Base-by-base conservation (phyloP, 2,888 invertebrate genomes). In the Troides helena region DNA sequence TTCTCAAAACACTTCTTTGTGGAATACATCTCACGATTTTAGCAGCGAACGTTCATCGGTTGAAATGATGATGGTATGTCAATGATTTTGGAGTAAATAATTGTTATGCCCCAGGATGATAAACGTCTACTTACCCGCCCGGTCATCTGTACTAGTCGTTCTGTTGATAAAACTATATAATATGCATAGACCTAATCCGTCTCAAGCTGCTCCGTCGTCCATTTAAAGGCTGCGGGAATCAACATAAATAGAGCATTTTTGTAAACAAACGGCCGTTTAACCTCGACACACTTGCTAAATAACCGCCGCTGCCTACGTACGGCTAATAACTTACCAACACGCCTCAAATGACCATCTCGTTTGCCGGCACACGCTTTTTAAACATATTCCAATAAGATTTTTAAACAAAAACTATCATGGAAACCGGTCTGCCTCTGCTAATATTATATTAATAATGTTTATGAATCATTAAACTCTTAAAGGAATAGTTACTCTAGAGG, bases 221-320 rank as follows among this genome's bases (percentile, higher is more conserved):
- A 14, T 62, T 68, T 64, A 60, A 64, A 39, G 68, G 23, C 18
- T 58, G 59, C 60, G 58, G 50, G 14, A 39, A 65, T 61, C 36
- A 65, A 61, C 63, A 67, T 64, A 61, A 71, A 70, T 67, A 59
- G 62, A 70, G 59, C 63, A 59, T 63, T 59, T 63, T 67, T 56
- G 59, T 67, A 67, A 66, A 66, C 67, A 70, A 63, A 67, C 57
- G 57, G 65, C 59, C 25, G 59, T 71, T 67, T 67, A 63, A 67
- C 67, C 70, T 70, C 70, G 70, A 70, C 70, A 70, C 70, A 70
- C 67, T 67, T 67, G 70, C 67, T 67, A 60, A 70, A 67, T 50
- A 67, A 70, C 58, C 39, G 53, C 36, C 69, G 63, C 67, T 63
- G 62, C 69, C 65, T 69, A 65, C 69, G 69, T 65, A 65, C 36